Evolutionary conservation across 2,888 invertebrate genomes (phyloP).

Genomic region (Mamestra brassicae): DNA sequence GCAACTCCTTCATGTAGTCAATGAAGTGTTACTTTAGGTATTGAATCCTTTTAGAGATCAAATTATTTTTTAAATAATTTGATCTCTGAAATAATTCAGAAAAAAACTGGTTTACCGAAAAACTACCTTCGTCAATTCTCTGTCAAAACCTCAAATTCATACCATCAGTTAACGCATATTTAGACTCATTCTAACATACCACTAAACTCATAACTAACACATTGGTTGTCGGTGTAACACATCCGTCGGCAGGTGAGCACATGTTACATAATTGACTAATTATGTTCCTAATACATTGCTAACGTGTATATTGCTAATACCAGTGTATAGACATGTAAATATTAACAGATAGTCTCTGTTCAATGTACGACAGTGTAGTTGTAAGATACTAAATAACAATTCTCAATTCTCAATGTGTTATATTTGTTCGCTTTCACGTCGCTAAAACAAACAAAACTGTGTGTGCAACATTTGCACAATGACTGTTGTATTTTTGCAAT

Average conservation of each 20-base stretch:
- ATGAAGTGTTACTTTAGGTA: neutral
- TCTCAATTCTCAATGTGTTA: constrained; percentile 43
- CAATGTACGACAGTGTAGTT: constrained; percentile 40
- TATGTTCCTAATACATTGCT: constrained; percentile 68
- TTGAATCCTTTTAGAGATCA: neutral
- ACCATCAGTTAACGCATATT: constrained; percentile 53
- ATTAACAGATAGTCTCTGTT: constrained; percentile 63
- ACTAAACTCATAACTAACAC: constrained; percentile 63
- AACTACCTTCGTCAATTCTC: constrained; percentile 4
- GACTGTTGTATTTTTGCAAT: constrained; percentile 39
- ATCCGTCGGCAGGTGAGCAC: constrained; percentile 54
- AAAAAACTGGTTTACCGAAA: neutral
- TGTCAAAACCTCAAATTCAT: constrained; percentile 56
- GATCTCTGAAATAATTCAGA: neutral
- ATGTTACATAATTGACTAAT: constrained; percentile 46
- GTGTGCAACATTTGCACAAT: constrained; percentile 34
- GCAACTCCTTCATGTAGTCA: neutral
- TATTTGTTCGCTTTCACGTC: constrained; percentile 37
- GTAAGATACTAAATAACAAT: constrained; percentile 50
- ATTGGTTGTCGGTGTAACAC: constrained; percentile 61
- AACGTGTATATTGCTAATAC: constrained; percentile 87
- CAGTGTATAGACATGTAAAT: constrained; percentile 64
- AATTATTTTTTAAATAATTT: neutral
- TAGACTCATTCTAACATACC: constrained; percentile 54
- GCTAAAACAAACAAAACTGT: constrained; percentile 39